Evolutionary conservation across 2,113 vertebrate species (phyloP).

Genomic region (Odocoileus hemionus): DNA sequence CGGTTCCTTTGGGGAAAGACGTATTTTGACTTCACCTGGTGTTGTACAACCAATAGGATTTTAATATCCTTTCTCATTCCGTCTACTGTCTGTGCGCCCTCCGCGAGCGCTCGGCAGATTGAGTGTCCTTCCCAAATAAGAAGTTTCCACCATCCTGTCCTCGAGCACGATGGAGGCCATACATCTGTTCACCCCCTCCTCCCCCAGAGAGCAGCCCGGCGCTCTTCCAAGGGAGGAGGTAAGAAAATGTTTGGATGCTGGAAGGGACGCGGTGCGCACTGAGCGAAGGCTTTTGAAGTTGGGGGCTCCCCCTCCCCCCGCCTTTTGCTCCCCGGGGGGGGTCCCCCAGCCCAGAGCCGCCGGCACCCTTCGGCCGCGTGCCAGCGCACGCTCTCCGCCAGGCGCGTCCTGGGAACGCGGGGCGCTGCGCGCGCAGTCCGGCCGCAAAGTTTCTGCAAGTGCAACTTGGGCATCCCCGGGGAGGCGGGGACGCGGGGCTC

Average conservation of each 20-base stretch:
- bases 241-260: background rate
- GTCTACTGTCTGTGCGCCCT: background rate
- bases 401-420: background rate
- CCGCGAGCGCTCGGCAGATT: background rate
- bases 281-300: background rate
- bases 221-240: background rate
- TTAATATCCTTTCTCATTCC: conserved; percentile 2
- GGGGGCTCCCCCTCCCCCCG: fast-evolving
- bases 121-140: background rate
- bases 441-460: conserved; percentile 86
- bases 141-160: background rate
- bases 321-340: background rate
- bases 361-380: background rate
- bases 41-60: background rate
- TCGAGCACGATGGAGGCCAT: background rate
- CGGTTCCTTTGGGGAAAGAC: background rate
- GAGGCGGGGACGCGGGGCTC: conserved; percentile 70
- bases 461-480: conserved; percentile 83
- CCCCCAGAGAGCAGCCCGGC: background rate
- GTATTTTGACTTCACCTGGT: conserved; percentile 43
- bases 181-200: background rate
- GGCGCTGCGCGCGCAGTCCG: conserved; percentile 71
- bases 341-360: background rate
- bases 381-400: background rate
- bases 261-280: background rate